These are phyloP conservation scores for Proctacanthus coquilletti DNA, from an alignment of 1,140 invertebrate genomes.

Conservation along the genomic window DNA sequence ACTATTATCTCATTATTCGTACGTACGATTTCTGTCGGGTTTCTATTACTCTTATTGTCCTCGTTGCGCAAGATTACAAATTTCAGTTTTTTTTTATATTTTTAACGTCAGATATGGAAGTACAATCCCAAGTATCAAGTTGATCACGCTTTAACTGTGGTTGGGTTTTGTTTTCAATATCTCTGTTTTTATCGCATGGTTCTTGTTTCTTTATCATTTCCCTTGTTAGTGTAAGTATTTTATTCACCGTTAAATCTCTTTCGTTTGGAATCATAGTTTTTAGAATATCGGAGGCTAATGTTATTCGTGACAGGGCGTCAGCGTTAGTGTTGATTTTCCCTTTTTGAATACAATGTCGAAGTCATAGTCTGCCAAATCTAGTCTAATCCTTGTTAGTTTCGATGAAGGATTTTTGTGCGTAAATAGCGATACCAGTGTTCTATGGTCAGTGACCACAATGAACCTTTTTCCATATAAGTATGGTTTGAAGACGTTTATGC, in stretches of 20 bases:
- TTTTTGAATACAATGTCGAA: slow-evolving; percentile 5
- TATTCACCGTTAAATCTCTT: not conserved
- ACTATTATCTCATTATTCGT: slow-evolving; percentile 1
- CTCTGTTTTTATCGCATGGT: not conserved
- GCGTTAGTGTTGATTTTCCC: not conserved
- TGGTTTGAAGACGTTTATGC: slow-evolving; percentile 25
- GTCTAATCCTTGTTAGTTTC: slow-evolving; percentile 12
- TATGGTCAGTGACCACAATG: slow-evolving; percentile 20
- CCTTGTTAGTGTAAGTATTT: slow-evolving; percentile 3
- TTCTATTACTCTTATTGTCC: not conserved
- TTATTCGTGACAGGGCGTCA: not conserved
- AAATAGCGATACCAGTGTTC: slow-evolving; percentile 21
- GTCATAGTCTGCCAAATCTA: slow-evolving; percentile 18
- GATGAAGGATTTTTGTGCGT: slow-evolving; percentile 23
- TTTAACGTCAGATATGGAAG: slow-evolving; percentile 1
- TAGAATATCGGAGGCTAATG: slow-evolving; percentile 1
- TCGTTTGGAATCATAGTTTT: slow-evolving; percentile 3
- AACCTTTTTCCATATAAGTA: slow-evolving; percentile 20
- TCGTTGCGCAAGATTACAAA: not conserved
- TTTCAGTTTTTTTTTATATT: slow-evolving; percentile 1
- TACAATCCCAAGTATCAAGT: slow-evolving; percentile 6
- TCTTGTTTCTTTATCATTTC: not conserved
- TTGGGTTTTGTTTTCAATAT: too few relatives aligned
- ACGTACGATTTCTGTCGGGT: not conserved
- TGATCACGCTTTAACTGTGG: too few relatives aligned